Evolutionary conservation across 2,113 vertebrate species (phyloP).

Genomic region (Hassar affinis): DNA sequence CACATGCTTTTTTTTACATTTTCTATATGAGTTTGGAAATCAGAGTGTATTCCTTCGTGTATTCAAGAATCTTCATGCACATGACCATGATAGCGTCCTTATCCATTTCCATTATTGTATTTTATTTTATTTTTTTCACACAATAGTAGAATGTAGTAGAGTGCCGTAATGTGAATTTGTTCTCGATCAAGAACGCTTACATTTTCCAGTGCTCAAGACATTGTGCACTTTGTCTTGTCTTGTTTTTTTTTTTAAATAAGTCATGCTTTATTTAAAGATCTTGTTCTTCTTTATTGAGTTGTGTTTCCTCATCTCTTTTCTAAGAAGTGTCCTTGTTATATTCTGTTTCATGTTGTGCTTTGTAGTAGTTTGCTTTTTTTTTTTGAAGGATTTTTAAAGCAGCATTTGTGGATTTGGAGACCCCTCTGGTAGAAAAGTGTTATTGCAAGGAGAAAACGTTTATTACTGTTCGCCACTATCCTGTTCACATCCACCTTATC

Average conservation of each 20-base stretch:
- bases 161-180: background rate
- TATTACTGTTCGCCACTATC: background rate
- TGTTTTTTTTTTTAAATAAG: background rate
- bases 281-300: background rate
- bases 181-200: background rate
- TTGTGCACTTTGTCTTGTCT: background rate
- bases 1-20: background rate
- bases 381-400: background rate
- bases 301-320: background rate
- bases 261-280: background rate
- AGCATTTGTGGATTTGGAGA: background rate
- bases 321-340: background rate
- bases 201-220: background rate
- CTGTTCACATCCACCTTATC: background rate
- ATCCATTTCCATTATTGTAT: background rate
- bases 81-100: background rate
- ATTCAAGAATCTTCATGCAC: background rate
- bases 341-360: background rate
- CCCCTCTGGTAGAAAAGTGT: background rate
- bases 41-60: background rate
- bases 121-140: background rate
- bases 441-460: background rate
- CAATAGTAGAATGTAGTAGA: background rate
- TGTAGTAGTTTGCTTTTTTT: background rate
- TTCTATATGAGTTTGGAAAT: background rate